These are phyloP conservation scores for Cremastinae sp. DNA, from an alignment of 2,888 invertebrate genomes.

Conservation along the genomic window DNA sequence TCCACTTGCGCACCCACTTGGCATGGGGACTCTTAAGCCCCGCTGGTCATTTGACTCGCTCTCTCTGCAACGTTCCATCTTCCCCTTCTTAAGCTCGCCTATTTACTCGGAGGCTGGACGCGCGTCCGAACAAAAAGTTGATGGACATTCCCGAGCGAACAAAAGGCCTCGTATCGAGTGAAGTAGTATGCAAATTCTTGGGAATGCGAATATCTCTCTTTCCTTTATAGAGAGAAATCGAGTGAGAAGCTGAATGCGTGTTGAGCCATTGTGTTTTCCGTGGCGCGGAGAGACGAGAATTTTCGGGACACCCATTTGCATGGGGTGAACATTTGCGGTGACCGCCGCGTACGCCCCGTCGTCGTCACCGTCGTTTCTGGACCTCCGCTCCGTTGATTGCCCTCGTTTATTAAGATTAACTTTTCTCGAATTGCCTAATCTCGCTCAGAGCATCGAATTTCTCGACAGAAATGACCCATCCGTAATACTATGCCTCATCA, in stretches of 20 bases:
- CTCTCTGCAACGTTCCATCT: slow-evolving; percentile 62
- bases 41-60: slow-evolving; percentile 79
- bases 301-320: slow-evolving; percentile 75
- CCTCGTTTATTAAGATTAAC: slow-evolving; percentile 80
- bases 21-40: slow-evolving; percentile 75
- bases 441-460: slow-evolving; percentile 47
- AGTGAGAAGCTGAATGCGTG: slow-evolving; percentile 47
- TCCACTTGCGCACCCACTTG: slow-evolving; percentile 52
- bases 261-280: slow-evolving; percentile 41
- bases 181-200: slow-evolving; percentile 78
- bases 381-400: slow-evolving; percentile 74
- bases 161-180: slow-evolving; percentile 74
- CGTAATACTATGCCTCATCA: slow-evolving; percentile 7
- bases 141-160: slow-evolving; percentile 79
- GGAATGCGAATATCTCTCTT: slow-evolving; percentile 53
- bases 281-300: slow-evolving; percentile 43
- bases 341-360: slow-evolving; percentile 49
- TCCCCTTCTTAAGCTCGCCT: slow-evolving; percentile 62
- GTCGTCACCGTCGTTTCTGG: slow-evolving; percentile 60
- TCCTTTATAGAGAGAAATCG: slow-evolving; percentile 49
- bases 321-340: slow-evolving; percentile 77
- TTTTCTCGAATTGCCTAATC: slow-evolving; percentile 73
- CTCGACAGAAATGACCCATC: slow-evolving; percentile 38
- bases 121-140: slow-evolving; percentile 78
- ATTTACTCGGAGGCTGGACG: slow-evolving; percentile 76